Conservation (phyloP, 2,888 invertebrate genomes). For the Autographa pulchrina region DNA sequence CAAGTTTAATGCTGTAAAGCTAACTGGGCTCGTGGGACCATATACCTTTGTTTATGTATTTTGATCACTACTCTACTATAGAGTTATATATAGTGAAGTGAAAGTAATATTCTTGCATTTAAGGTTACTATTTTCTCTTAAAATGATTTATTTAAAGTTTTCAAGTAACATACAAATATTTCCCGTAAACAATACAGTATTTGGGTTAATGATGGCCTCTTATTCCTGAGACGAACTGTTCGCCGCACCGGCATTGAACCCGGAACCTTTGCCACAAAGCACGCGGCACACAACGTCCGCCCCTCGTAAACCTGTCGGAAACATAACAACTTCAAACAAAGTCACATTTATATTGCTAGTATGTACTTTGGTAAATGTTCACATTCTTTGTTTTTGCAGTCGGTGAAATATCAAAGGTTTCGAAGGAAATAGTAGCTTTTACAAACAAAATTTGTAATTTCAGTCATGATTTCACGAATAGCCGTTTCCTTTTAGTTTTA, state of each 20-base stretch:
- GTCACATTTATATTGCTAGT: neutral
- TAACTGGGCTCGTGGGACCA: too few relatives aligned
- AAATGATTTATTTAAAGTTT: neutral
- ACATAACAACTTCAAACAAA: constrained; percentile 7
- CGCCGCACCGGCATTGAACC: constrained; percentile 1
- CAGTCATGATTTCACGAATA: neutral
- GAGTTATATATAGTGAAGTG: too few relatives aligned
- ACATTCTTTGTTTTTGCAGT: constrained; percentile 1
- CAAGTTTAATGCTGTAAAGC: too few relatives aligned
- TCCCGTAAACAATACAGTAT: neutral
- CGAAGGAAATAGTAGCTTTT: neutral
- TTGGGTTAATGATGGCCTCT: constrained; percentile 20
- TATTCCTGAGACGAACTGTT: constrained; percentile 12
- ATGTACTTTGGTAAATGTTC: neutral
- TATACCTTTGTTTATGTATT: too few relatives aligned
- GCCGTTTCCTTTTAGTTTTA: neutral
- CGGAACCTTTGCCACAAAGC: constrained; percentile 4
- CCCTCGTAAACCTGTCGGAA: constrained; percentile 24
- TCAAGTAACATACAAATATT: neutral
- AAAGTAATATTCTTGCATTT: too few relatives aligned
- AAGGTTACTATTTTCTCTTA: neutral
- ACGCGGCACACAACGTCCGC: constrained; percentile 12
- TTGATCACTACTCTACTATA: too few relatives aligned
- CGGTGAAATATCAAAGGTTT: neutral
- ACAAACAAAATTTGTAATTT: neutral